Percentiles rank a stretch among this genome's conserved stretches.
Evolutionary conservation across 2,113 vertebrate genomes (phyloP).

Genomic region (Grus americana): DNA sequence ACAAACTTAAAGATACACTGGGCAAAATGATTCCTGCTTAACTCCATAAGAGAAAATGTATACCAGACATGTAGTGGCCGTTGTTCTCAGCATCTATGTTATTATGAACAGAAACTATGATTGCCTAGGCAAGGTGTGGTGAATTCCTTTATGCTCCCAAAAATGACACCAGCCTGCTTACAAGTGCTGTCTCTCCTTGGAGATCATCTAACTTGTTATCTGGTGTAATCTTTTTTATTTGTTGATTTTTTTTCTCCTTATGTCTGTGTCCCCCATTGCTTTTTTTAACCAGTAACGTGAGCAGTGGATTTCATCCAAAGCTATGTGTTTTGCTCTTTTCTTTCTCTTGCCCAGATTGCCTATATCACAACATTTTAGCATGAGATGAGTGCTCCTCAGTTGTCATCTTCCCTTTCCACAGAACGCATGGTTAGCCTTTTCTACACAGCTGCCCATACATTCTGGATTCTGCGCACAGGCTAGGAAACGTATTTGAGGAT

Average conservation of each 20-base stretch:
- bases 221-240: neutral
- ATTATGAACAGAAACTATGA: neutral
- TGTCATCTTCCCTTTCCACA: neutral
- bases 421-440: neutral
- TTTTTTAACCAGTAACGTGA: neutral
- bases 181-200: neutral
- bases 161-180: neutral
- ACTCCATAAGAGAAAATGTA: neutral
- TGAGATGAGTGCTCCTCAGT: neutral
- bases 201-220: neutral
- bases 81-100: neutral
- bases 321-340: neutral
- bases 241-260: neutral
- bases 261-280: neutral
- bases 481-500: neutral
- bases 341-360: neutral
- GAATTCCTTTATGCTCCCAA: neutral
- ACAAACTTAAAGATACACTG: neutral
- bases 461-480: neutral
- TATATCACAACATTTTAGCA: neutral
- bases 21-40: neutral
- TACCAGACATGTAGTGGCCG: neutral
- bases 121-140: neutral
- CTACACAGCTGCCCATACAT: neutral
- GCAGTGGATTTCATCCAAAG: neutral